Conservation (phyloP, 2,797 vertebrate species). For the Pachyuromys duprasi region DNA sequence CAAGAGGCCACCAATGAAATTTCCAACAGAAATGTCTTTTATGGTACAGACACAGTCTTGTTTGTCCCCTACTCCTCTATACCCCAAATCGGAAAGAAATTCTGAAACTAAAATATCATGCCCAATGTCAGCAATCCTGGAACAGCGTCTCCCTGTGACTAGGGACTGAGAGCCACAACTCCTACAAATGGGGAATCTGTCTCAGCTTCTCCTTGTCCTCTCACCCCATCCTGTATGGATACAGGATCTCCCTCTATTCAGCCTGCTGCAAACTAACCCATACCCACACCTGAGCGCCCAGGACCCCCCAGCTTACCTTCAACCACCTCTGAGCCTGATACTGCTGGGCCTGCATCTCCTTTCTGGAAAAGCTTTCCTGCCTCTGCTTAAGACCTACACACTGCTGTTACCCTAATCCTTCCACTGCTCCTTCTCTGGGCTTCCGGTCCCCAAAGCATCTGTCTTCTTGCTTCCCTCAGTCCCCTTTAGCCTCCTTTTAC, state of each 20-base stretch:
- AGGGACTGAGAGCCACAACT: neutral
- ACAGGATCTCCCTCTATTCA: rapidly evolving
- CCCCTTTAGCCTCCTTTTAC: neutral
- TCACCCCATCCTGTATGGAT: neutral
- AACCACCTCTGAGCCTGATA: neutral
- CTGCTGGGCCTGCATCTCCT: neutral
- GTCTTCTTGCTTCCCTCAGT: neutral
- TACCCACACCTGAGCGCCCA: neutral
- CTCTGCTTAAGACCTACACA: neutral
- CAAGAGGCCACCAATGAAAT: neutral
- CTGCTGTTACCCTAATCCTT: neutral
- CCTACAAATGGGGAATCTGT: neutral
- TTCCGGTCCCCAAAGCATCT: neutral
- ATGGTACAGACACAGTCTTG: neutral
- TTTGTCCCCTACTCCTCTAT: neutral
- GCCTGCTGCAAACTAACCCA: neutral
- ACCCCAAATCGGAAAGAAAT: neutral
- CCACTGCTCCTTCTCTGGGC: neutral
- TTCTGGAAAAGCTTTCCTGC: neutral
- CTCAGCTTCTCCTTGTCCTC: neutral
- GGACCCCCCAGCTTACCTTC: neutral
- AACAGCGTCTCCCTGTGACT: neutral
- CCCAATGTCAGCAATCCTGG: neutral
- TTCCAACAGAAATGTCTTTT: neutral
- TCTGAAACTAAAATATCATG: neutral